These are phyloP conservation scores for Lepetodrilus schrolli DNA, from an alignment of 2,888 invertebrate genomes.

Conservation along the genomic window DNA sequence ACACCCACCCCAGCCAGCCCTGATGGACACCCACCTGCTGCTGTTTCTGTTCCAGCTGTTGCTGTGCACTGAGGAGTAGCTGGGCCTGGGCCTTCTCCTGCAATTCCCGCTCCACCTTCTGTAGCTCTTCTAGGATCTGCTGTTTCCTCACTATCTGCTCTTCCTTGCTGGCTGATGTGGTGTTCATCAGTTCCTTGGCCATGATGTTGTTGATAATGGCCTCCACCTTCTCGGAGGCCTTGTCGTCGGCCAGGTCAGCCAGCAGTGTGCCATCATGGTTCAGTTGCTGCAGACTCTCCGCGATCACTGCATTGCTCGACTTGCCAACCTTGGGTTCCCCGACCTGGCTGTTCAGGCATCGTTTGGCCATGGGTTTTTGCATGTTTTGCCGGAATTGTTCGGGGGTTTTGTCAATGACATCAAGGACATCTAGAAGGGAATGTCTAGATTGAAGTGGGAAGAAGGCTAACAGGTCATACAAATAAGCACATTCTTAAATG, in stretches of 20 bases:
- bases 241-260: conserved; percentile 60
- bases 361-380: conserved; percentile 61
- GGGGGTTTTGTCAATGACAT: conserved; percentile 51
- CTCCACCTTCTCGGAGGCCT: conserved; percentile 74
- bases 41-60: conserved; percentile 66
- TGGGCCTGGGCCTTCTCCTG: conserved; percentile 79
- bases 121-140: conserved; percentile 81
- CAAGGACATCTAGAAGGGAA: conserved; percentile 27
- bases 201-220: conserved; percentile 75
- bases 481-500: no score
- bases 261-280: conserved; percentile 36
- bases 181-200: conserved; percentile 71
- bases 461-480: no score
- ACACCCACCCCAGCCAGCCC: background rate
- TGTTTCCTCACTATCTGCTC: conserved; percentile 83
- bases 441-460: no score
- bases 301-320: conserved; percentile 36
- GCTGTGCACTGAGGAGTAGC: conserved; percentile 67
- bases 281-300: conserved; percentile 41
- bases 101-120: conserved; percentile 83
- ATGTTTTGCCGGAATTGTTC: conserved; percentile 61
- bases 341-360: conserved; percentile 38
- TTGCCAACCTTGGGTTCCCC: conserved; percentile 35
- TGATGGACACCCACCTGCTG: conserved; percentile 42
- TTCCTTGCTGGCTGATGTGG: conserved; percentile 73